Base-by-base conservation (phyloP, 2,797 vertebrate species). In the Megalops cyprinoides region DNA sequence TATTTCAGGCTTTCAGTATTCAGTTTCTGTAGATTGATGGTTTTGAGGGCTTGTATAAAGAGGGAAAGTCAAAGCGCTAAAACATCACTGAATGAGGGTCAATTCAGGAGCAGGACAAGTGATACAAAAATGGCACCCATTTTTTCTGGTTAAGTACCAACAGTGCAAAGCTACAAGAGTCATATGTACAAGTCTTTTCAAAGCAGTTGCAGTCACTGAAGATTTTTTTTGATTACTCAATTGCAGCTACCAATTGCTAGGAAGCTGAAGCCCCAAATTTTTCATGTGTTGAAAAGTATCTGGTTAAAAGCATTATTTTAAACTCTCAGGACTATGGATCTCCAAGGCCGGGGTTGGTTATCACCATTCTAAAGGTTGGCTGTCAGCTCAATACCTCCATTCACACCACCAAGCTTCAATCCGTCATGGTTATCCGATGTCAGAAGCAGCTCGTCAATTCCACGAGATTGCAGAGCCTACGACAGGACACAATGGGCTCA, bases 381-480 rank as follows among this genome's bases (percentile, higher is more conserved):
- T n/a, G n/a, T 65, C 74, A 10, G 51, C 20, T 58, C 60, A 60
- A 58, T 94, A 99, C 98, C 97, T 96, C 96, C 97, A 76, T 91
- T 86, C 79, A 96, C 88, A 0, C 90, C 89, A 31, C 97, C 97
- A 0, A 87, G 87, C 0, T 89, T 90, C 55, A 98, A 79, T 0
- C 92, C 91, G 0, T 94, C 88, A 55, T 92, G 90, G 78, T 87
- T 88, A 85, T 99, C 97, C 0, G 97, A 96, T 44, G 98, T 98
- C 86, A 99, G 84, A 79, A 98, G 84, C 67, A 98, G 87, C 79
- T 98, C 98, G 28, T 91, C 92, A 79, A 99, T 95, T 42, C 96
- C 97, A 90, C 96, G 93, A 65, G 90, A 92, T 79, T 93, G 65
- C 80, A 99, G 87, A 56, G 97, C 96, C 98, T 99, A 83, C 81